These are phyloP conservation scores for Cabera pusaria DNA, from an alignment of 2,888 invertebrate genomes.

Conservation along the genomic window DNA sequence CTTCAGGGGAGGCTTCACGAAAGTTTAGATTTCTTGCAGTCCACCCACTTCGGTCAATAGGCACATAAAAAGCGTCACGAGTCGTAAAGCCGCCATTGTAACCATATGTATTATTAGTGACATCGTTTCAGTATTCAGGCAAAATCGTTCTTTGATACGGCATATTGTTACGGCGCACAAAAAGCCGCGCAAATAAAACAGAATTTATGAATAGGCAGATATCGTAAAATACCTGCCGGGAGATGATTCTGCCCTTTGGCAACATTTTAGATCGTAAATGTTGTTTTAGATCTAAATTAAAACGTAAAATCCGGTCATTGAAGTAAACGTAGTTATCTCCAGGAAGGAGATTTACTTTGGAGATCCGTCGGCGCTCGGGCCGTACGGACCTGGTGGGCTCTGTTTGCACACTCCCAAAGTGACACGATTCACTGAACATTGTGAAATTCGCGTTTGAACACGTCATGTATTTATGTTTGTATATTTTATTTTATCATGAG, in stretches of 20 bases:
- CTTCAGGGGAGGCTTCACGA: constrained; percentile 39
- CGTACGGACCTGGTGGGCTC: constrained; percentile 24
- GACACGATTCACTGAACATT: constrained; percentile 58
- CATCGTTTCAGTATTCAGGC: constrained; percentile 19
- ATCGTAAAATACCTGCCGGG: constrained; percentile 3
- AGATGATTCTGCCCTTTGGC: constrained; percentile 5
- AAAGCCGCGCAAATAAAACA: constrained; percentile 6
- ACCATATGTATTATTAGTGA: constrained; percentile 18
- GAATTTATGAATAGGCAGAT: constrained; percentile 6
- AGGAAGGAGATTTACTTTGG: constrained; percentile 40
- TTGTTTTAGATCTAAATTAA: constrained; percentile 27
- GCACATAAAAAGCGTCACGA: constrained; percentile 39
- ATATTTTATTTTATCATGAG: constrained; percentile 48
- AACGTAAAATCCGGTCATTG: constrained; percentile 26
- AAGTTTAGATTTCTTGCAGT: constrained; percentile 44
- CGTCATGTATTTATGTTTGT: constrained; percentile 41
- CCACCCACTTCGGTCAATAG: constrained; percentile 36
- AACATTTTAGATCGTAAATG: constrained; percentile 12
- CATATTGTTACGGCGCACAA: constrained; percentile 1
- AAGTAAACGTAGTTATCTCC: constrained; percentile 32
- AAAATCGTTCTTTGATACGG: constrained; percentile 19
- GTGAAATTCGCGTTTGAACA: constrained; percentile 53
- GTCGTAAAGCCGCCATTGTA: constrained; percentile 33
- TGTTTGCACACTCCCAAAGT: constrained; percentile 40
- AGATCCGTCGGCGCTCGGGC: constrained; percentile 36